Percentiles rank a stretch among this genome's conserved stretches.
These are phyloP conservation scores for Thysanoteuthis rhombus DNA, from an alignment of 2,888 invertebrate species.

Conservation along the genomic window DNA sequence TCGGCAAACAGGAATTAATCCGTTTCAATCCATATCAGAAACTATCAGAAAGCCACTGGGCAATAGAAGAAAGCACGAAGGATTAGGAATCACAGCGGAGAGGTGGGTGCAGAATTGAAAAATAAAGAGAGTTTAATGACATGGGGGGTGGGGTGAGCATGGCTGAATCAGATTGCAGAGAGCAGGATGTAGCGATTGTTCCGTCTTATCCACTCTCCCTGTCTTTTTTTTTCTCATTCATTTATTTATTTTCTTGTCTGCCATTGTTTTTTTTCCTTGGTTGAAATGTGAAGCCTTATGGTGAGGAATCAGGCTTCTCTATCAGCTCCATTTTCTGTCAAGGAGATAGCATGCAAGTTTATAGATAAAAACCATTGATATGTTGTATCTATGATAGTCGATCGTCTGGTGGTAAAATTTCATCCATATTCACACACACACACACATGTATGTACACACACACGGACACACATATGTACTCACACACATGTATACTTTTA, in stretches of 20 bases:
- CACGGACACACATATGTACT: background rate
- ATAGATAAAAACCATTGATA: background rate
- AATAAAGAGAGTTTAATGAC: background rate
- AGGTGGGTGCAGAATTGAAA: background rate
- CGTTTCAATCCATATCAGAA: background rate
- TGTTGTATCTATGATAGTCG: background rate
- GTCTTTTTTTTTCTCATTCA: background rate
- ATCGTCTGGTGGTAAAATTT: background rate
- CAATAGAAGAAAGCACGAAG: background rate
- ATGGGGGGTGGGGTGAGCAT: background rate
- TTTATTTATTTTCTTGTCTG: background rate
- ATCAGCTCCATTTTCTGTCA: background rate
- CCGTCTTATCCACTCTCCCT: background rate
- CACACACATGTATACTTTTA: too few species aligned
- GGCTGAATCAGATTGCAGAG: background rate
- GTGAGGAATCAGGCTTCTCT: background rate
- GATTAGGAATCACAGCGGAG: background rate
- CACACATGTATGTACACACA: background rate
- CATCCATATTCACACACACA: background rate
- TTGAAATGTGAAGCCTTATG: too few species aligned
- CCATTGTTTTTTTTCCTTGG: background rate
- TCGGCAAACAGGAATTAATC: slow-evolving; percentile 12
- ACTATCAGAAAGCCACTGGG: background rate
- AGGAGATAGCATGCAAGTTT: too few species aligned
- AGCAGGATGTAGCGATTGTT: background rate